Percentiles rank a stretch among this genome's conserved stretches.
These are phyloP conservation scores for Apaloderma vittatum DNA, from an alignment of 2,113 vertebrate genomes.

Conservation along the genomic window DNA sequence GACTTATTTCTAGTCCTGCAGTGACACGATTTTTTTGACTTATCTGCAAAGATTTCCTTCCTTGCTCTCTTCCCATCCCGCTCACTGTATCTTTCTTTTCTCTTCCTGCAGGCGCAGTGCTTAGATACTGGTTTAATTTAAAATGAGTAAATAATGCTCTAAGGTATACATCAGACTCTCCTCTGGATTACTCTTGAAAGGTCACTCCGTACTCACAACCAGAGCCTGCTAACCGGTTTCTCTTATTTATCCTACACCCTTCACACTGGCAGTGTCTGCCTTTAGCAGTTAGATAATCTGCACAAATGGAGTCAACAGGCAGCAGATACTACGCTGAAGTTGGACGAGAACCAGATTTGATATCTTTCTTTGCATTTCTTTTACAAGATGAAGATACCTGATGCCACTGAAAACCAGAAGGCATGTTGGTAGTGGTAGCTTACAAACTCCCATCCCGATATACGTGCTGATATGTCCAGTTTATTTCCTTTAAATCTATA, in stretches of 20 bases:
- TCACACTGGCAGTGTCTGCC: not conserved
- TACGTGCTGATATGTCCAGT: not conserved
- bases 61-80: not conserved
- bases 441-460: not conserved
- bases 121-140: not conserved
- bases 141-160: not conserved
- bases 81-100: not conserved
- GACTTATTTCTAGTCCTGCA: not conserved
- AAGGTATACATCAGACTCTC: not conserved
- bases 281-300: not conserved
- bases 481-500: not conserved
- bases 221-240: not conserved
- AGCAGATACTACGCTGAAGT: not conserved
- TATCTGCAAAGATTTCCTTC: not conserved
- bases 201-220: not conserved
- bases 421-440: not conserved
- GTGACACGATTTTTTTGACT: not conserved
- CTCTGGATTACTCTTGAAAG: not conserved
- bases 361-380: constrained; percentile 9
- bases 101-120: not conserved
- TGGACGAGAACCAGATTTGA: not conserved
- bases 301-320: not conserved
- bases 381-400: not conserved
- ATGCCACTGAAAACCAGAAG: not conserved
- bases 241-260: not conserved